Evolutionary conservation across 64 coral and sea anemone genomes (phyloP).

Genomic region (Montipora sp.): DNA sequence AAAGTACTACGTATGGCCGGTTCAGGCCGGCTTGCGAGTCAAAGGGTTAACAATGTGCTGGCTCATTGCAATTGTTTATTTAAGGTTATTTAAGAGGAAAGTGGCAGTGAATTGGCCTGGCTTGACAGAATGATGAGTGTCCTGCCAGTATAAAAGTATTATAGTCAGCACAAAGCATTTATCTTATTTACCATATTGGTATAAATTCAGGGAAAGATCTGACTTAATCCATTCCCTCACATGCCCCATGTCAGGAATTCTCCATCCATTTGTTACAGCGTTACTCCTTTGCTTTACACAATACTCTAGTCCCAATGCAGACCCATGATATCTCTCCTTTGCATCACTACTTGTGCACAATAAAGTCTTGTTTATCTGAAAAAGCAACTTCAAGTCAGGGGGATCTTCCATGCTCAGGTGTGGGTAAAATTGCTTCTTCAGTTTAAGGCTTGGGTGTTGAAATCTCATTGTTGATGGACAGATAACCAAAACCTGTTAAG

Average conservation of each 20-base stretch:
- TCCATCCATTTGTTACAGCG: not conserved
- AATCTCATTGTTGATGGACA: conserved; percentile 67
- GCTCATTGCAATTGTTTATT: too few relatives aligned
- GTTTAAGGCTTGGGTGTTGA: conserved; percentile 1
- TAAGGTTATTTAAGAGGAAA: too few relatives aligned
- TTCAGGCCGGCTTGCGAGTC: too few relatives aligned
- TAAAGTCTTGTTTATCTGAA: not conserved
- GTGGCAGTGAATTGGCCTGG: too few relatives aligned
- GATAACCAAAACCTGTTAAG: conserved; percentile 54
- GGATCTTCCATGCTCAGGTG: conserved; percentile 85
- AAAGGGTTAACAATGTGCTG: too few relatives aligned
- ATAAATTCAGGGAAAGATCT: conserved; percentile 58
- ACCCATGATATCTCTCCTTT: not conserved
- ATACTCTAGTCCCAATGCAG: not conserved
- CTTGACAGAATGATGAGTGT: too few relatives aligned
- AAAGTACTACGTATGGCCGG: too few relatives aligned
- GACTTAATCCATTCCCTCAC: conserved; percentile 21
- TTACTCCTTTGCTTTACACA: not conserved
- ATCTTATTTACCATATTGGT: not conserved
- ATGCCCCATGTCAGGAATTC: not conserved
- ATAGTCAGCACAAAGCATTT: not conserved
- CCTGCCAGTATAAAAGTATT: too few relatives aligned
- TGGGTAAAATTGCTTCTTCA: conserved; percentile 63
- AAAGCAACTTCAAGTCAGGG: conserved; percentile 50
- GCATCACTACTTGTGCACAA: not conserved